Base-by-base conservation (phyloP, 1,140 invertebrate genomes). In the Procambarus clarkii region DNA sequence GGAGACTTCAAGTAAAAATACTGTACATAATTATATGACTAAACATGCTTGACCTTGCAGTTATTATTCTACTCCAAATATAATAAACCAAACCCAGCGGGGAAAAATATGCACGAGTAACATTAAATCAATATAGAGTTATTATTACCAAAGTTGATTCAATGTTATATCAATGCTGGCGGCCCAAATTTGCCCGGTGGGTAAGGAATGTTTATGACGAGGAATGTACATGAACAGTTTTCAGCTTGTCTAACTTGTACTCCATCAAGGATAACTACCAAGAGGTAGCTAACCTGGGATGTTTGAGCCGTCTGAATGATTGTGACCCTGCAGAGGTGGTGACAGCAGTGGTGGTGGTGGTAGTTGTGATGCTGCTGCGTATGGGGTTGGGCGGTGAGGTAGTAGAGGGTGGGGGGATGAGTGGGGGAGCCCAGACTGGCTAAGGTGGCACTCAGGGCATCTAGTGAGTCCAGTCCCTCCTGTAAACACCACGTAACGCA, bases 351-450 rank as follows among this genome's bases (percentile, higher is more conserved):
- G 89, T 91, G 82, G 89, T 89, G 69, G 87, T 83, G 87, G 87
- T 89, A 34, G 34, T 34, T 34, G 34, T 34, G 45, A n/a, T 87
- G 58, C 24, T 79, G 89, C 76, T 85, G 76, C 71, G 85, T 77
- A 79, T 79, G 80, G 81, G 69, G 88, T 77, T 84, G 81, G 71
- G 81, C 71, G 74, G 81, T 77, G 88, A 78, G 83, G 89, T 85
- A 84, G 89, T 80, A 71, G 89, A 64, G 74, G n/a, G 88, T 83
- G 74, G 82, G 89, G 76, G 81, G 89, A 76, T 91, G 89, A 85
- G 89, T 84, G 45, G 89, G 89, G 83, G 81, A 78, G 82, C 89
- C 89, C 89, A 91, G 74, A 91, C 89, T 91, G 89, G 89, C 89
- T 69, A 91, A 60, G 74, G 89, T 91, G 71, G 82, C 89, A 86